phyloP scores from a whole-genome alignment of 2,888 invertebrate genomes.

The Tenthredo notha region DNA sequence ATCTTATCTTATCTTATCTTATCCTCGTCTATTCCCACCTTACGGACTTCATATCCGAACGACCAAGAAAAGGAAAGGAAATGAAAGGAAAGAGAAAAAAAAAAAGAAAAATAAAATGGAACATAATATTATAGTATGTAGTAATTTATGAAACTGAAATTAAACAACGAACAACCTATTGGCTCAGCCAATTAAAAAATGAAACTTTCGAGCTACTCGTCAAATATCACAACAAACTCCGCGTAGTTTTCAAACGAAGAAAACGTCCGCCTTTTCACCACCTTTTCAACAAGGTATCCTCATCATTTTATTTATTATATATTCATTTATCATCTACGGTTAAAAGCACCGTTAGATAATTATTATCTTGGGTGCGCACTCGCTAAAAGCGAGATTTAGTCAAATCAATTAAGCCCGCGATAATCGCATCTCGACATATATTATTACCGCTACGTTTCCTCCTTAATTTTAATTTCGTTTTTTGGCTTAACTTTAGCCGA shows the following conservation, averaged over 20 bases:
- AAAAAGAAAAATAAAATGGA: not conserved
- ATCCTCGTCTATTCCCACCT: conserved; percentile 27
- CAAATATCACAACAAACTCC: conserved; percentile 74
- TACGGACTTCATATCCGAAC: conserved; percentile 69
- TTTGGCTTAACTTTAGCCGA: conserved; percentile 80
- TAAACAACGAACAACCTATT: conserved; percentile 67
- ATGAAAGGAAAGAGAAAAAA: conserved; percentile 54
- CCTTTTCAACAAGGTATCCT: not conserved
- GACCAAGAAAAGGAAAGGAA: conserved; percentile 3
- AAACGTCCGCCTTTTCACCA: conserved; percentile 26
- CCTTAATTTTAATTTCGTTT: conserved; percentile 85
- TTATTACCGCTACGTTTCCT: conserved; percentile 80
- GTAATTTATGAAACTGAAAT: conserved; percentile 61
- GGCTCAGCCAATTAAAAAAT: conserved; percentile 69
- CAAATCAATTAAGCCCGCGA: conserved; percentile 64
- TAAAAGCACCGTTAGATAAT: conserved; percentile 40
- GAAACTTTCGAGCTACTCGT: conserved; percentile 66
- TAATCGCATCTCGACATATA: conserved; percentile 58
- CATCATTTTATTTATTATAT: not conserved
- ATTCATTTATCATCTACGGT: conserved; percentile 29
- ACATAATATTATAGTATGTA: conserved; percentile 6
- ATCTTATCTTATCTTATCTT: not conserved
- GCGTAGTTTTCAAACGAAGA: conserved; percentile 52
- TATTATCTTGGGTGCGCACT: conserved; percentile 55
- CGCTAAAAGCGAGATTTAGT: conserved; percentile 62